Percentiles rank a stretch among this genome's conserved stretches.
Conservation (phyloP, 2,113 vertebrate genomes). For the Penelope pileata region DNA sequence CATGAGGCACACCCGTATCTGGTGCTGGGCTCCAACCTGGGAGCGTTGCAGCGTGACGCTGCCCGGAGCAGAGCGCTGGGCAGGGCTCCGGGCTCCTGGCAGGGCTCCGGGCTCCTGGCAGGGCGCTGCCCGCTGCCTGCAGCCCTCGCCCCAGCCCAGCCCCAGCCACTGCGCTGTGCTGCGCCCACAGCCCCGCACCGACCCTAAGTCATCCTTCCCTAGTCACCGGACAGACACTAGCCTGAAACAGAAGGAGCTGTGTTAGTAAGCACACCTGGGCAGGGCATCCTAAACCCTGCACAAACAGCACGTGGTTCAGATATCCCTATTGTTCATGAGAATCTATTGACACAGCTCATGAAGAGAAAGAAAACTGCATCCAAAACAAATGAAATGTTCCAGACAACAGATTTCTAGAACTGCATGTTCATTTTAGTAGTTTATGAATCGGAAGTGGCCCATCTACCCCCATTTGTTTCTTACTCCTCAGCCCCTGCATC, state of each 20-base stretch:
- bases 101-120: too few relatives aligned
- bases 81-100: too few relatives aligned
- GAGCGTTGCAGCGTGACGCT: neutral
- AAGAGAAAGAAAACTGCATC: neutral
- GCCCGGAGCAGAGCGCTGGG: too few relatives aligned
- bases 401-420: neutral
- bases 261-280: neutral
- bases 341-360: neutral
- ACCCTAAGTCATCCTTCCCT: neutral
- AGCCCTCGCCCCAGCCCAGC: too few relatives aligned
- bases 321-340: neutral
- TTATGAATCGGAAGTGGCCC: neutral
- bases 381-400: neutral
- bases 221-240: neutral
- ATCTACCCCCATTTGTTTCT: neutral
- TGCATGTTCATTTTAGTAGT: neutral
- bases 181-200: too few relatives aligned
- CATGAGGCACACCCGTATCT: rapidly evolving
- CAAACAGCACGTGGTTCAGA: neutral
- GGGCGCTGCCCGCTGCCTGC: too few relatives aligned
- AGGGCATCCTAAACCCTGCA: neutral
- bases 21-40: neutral
- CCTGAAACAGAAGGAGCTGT: neutral
- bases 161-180: too few relatives aligned
- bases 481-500: neutral